Evolutionary conservation across 2,113 vertebrate species (phyloP), one percentile per base, ranked within the genome.

Genomic region (Cisticola juncidis): DNA sequence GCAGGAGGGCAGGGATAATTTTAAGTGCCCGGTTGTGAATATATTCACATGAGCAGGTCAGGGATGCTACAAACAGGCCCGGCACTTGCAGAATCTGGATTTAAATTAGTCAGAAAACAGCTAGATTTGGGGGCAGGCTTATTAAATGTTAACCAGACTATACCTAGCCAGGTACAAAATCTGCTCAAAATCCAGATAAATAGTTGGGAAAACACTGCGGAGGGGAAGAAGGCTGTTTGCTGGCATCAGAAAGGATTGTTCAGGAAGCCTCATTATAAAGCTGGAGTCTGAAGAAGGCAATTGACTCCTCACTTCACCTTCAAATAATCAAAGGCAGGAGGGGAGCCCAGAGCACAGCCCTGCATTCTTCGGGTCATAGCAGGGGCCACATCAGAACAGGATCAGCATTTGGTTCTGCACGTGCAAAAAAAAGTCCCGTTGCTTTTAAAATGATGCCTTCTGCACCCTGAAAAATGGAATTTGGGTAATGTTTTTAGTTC

Each of bases 371-470:
- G 4, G 23, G 68, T 33, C 61, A 42, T 8, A 14, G 26, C 56
- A 45, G 60, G 25, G 10, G 18, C 40, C n/a, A 18, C 6, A 35
- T 45, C 31, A 36, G 20, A 14, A 0, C 25, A 36, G 33, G 25
- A 24, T 16, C n/a, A 5, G 20, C 9, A 1, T 9, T 56, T 28
- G 29, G 9, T 6, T 47, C 51, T 68, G 40, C 11, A 2, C 14
- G 2, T 2, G 1, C 5, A 4, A 24, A 29, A 35, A 35, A 8
- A 82, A 62, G 81, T 33, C 51, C 40, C 8, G 0, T 3, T 10
- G 11, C 19, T 69, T 84, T 48, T n/a, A 4, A 53, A 83, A 48
- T 2, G 0, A 8, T 72, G 33, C 3, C 19, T 51, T 64, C 50
- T 36, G 31, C 36, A 21, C 9, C 57, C n/a, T 8, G 17, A 47